These are phyloP conservation scores for Trissoscelio sp. DNA, from an alignment of 2,888 invertebrate species.

Conservation along the genomic window DNA sequence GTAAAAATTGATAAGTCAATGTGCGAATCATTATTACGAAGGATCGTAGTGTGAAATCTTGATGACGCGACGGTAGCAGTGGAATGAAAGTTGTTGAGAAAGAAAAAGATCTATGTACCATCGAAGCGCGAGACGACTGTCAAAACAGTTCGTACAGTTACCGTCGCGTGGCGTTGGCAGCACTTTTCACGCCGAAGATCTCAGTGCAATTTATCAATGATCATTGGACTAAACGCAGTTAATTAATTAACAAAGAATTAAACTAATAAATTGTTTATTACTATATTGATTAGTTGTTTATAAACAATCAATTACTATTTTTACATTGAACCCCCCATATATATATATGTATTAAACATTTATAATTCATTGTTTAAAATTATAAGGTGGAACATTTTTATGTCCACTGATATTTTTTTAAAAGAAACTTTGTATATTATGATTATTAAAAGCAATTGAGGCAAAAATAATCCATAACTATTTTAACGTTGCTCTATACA, in stretches of 20 bases:
- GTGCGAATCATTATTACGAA: too few species aligned
- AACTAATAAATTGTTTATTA: background rate
- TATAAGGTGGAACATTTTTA: too few species aligned
- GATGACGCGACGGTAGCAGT: background rate
- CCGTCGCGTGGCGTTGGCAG: slow-evolving; percentile 79
- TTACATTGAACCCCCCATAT: background rate
- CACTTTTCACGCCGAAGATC: slow-evolving; percentile 49
- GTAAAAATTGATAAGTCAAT: too few species aligned
- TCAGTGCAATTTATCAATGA: slow-evolving; percentile 31
- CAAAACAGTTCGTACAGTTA: slow-evolving; percentile 78
- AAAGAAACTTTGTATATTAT: too few species aligned
- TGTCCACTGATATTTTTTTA: too few species aligned
- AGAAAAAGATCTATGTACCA: slow-evolving; percentile 76
- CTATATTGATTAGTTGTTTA: background rate
- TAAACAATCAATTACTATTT: background rate
- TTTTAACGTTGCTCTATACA: background rate
- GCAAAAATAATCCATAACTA: background rate
- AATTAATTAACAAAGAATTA: background rate
- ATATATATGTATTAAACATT: too few species aligned
- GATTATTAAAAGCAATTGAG: background rate
- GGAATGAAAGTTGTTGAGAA: background rate
- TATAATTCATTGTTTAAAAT: too few species aligned
- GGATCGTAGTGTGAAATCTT: too few species aligned
- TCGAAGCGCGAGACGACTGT: slow-evolving; percentile 75
- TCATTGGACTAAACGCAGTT: background rate